These are phyloP conservation scores for Phthorimaea operculella DNA, from an alignment of 1,140 invertebrate genomes.

Conservation along the genomic window DNA sequence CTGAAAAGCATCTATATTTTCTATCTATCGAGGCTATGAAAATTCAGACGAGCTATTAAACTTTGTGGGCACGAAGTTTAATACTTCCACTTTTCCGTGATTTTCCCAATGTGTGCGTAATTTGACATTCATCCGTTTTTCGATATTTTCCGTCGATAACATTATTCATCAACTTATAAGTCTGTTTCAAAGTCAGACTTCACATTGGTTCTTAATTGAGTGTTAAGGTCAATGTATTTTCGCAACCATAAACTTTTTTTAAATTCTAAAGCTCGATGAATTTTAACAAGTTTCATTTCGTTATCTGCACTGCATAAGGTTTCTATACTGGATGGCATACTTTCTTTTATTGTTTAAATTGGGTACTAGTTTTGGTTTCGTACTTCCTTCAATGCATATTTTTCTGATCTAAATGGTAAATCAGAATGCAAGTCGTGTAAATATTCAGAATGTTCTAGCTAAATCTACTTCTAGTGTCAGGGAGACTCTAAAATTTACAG, in stretches of 20 bases:
- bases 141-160: slow-evolving; percentile 29
- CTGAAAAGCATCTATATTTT: too few species aligned
- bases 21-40: too few species aligned
- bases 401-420: neutral
- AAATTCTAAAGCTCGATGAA: slow-evolving; percentile 66
- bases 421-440: neutral
- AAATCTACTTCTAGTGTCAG: neutral
- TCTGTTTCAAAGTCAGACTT: slow-evolving; percentile 64
- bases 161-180: slow-evolving; percentile 64
- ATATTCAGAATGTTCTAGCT: neutral
- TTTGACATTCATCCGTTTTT: slow-evolving; percentile 32
- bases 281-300: slow-evolving; percentile 58
- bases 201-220: slow-evolving; percentile 36
- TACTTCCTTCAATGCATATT: slow-evolving; percentile 16
- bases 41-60: too few species aligned
- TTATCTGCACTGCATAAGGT: slow-evolving; percentile 1
- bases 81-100: slow-evolving; percentile 25
- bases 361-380: slow-evolving; percentile 39
- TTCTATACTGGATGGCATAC: slow-evolving; percentile 55
- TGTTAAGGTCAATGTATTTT: slow-evolving; percentile 62
- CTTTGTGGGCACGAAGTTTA: slow-evolving; percentile 31
- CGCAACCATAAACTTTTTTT: slow-evolving; percentile 63
- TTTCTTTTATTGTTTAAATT: slow-evolving; percentile 42
- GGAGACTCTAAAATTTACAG: neutral
- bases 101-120: slow-evolving; percentile 39